phyloP scores from a whole-genome alignment of 2,888 invertebrate genomes.

The Alloscopus bannaensis region DNA sequence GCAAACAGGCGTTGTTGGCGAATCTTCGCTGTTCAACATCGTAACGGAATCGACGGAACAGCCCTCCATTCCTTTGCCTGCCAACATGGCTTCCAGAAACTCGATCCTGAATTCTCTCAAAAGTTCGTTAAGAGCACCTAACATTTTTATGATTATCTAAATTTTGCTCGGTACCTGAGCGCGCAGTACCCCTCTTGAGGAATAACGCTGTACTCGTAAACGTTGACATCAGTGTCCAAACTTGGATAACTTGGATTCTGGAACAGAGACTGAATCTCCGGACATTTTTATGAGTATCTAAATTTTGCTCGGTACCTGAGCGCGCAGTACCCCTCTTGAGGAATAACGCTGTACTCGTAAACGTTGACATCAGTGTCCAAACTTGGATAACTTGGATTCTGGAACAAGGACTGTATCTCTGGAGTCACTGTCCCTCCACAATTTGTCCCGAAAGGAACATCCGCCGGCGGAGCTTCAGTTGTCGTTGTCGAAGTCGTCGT shows the following conservation, averaged over 20 bases:
- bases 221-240: conserved; percentile 60
- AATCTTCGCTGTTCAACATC: conserved; percentile 64
- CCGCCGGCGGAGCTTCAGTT: conserved; percentile 10
- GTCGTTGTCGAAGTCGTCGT: background rate
- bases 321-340: conserved; percentile 66
- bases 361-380: conserved; percentile 62
- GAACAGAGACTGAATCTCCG: conserved; percentile 60
- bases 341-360: conserved; percentile 65
- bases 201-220: conserved; percentile 65
- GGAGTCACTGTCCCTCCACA: conserved; percentile 46
- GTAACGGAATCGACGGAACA: conserved; percentile 68
- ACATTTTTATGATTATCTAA: too few relatives aligned
- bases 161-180: too few relatives aligned
- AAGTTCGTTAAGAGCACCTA: too few relatives aligned
- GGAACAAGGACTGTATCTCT: conserved; percentile 58
- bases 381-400: conserved; percentile 69
- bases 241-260: conserved; percentile 69
- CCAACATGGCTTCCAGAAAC: conserved; percentile 66
- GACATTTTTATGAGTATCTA: too few relatives aligned
- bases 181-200: conserved; percentile 68
- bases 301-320: conserved; percentile 63
- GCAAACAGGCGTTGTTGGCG: conserved; percentile 67
- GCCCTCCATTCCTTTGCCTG: conserved; percentile 60
- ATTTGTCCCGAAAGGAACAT: background rate
- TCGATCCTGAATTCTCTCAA: conserved; percentile 51